These are phyloP conservation scores for Cephus spinipes DNA, from an alignment of 2,888 invertebrate genomes.

Conservation along the genomic window DNA sequence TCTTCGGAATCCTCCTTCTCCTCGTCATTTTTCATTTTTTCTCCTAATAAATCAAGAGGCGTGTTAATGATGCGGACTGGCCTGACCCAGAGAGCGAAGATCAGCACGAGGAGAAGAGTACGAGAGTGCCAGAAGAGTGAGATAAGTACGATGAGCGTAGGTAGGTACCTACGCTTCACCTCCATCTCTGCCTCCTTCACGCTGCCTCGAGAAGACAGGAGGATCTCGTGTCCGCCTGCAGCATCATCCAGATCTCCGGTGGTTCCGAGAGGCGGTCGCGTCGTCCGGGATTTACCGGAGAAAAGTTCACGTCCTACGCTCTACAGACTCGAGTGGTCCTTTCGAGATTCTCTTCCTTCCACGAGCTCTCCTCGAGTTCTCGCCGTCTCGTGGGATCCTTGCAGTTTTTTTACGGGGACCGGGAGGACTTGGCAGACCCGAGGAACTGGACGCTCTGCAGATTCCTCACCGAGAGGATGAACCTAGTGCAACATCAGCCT, in stretches of 20 bases:
- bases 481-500: not conserved
- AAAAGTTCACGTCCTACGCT: not conserved
- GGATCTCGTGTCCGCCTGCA: constrained; percentile 9
- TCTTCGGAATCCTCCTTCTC: constrained; percentile 20
- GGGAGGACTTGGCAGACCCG: not conserved
- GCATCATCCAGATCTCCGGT: constrained; percentile 10
- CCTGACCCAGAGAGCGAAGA: constrained; percentile 30
- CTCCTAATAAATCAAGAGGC: constrained; percentile 30
- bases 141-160: constrained; percentile 2
- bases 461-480: not conserved
- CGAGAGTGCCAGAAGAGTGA: constrained; percentile 11
- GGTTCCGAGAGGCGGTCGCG: not conserved
- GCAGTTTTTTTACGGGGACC: not conserved
- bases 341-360: not conserved
- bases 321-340: not conserved
- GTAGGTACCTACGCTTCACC: constrained; percentile 1
- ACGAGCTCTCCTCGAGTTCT: not conserved
- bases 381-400: not conserved
- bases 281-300: not conserved
- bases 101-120: not conserved
- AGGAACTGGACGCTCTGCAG: not conserved
- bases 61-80: constrained; percentile 34
- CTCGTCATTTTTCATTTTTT: constrained; percentile 15
- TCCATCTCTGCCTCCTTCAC: not conserved
- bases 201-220: not conserved